Conservation (phyloP, 2,113 vertebrate genomes). For the Dendrocopos noguchii region DNA sequence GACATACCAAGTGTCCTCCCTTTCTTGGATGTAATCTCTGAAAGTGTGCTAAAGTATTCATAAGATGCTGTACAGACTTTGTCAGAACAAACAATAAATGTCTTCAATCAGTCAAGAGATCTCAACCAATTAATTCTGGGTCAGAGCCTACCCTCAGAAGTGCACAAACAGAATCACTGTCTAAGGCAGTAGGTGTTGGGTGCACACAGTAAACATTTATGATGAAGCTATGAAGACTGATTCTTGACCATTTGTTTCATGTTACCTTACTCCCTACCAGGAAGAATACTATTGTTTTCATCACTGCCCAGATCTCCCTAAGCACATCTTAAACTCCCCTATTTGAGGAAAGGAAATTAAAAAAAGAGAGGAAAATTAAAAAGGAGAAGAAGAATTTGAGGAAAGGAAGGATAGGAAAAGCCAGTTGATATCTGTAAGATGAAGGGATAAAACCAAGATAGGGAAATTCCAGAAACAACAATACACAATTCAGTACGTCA, state of each 20-base stretch:
- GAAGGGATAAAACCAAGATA: background rate
- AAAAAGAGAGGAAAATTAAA: background rate
- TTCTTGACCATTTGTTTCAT: background rate
- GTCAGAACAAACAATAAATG: background rate
- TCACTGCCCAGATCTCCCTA: background rate
- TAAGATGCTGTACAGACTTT: background rate
- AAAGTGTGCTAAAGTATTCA: background rate
- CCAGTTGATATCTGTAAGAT: background rate
- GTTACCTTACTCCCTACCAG: background rate
- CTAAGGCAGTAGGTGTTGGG: background rate
- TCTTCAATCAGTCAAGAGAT: background rate
- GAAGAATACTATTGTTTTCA: background rate
- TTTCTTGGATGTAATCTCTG: background rate
- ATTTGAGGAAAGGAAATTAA: background rate
- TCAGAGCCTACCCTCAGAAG: background rate
- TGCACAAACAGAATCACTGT: background rate
- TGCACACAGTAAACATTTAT: background rate
- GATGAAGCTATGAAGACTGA: background rate
- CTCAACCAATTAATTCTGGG: background rate
- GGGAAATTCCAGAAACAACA: background rate
- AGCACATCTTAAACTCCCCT: background rate
- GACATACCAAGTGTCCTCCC: background rate
- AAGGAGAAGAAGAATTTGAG: background rate
- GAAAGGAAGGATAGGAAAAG: background rate
- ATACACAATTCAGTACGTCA: background rate